These are phyloP conservation scores for Porites lobata DNA, from an alignment of 92 coral and sea anemone genomes.

Conservation along the genomic window DNA sequence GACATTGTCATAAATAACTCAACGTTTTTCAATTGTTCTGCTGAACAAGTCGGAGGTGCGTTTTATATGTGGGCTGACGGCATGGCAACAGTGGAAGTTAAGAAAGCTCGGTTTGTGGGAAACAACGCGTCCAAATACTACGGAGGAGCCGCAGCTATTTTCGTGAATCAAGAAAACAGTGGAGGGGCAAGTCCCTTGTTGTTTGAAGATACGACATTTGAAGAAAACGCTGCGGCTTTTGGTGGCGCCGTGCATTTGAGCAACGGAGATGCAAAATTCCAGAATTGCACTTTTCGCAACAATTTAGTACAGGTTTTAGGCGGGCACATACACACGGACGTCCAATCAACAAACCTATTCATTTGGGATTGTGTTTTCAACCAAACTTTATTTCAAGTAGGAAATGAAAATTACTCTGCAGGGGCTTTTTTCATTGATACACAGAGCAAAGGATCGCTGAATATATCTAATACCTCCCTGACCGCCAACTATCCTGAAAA, in stretches of 20 bases:
- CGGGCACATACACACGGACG: slow-evolving; percentile 33
- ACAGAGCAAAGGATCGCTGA: background rate
- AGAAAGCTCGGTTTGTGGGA: no score
- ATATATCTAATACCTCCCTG: background rate
- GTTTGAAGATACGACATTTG: slow-evolving; percentile 60
- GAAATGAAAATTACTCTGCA: background rate
- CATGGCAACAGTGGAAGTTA: no score
- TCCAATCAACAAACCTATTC: slow-evolving; percentile 23
- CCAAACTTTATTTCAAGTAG: slow-evolving; percentile 8
- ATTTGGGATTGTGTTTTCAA: slow-evolving; percentile 13
- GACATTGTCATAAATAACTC: slow-evolving; percentile 18
- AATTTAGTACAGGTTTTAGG: slow-evolving; percentile 65
- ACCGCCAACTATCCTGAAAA: background rate
- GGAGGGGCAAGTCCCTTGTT: background rate
- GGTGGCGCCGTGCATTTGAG: slow-evolving; percentile 69
- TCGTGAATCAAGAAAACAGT: slow-evolving; percentile 42
- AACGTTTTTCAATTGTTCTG: no score
- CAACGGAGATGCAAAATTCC: slow-evolving; percentile 54
- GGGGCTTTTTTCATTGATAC: background rate
- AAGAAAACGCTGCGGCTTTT: slow-evolving; percentile 56
- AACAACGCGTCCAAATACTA: no score
- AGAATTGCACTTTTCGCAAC: slow-evolving; percentile 59
- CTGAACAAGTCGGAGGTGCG: no score
- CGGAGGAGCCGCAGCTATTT: no score
- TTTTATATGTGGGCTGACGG: no score